Evolutionary conservation across 2,797 vertebrate genomes (phyloP).

Genomic region (Caiman crocodilus): DNA sequence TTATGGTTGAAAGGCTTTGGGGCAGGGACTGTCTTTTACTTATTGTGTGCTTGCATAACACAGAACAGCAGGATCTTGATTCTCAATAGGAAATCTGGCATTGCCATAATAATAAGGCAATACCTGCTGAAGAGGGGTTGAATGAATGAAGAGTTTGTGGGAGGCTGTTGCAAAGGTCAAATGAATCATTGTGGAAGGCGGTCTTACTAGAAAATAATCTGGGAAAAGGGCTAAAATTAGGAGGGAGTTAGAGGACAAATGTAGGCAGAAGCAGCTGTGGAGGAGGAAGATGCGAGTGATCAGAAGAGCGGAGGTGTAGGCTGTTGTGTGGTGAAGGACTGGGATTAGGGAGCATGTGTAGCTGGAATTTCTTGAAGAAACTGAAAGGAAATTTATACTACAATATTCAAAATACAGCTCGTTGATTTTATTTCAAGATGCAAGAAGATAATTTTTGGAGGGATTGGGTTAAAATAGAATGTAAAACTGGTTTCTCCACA

Average conservation of each 20-base stretch:
- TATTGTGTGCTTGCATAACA: neutral
- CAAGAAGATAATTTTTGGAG: neutral
- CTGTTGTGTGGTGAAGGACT: rapidly evolving
- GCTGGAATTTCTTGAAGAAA: neutral
- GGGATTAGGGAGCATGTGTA: neutral
- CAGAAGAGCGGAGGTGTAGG: neutral
- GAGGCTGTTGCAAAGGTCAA: neutral
- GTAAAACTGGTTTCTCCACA: neutral
- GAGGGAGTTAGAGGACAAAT: neutral
- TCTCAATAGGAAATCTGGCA: neutral
- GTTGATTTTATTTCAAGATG: neutral
- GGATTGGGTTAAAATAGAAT: neutral
- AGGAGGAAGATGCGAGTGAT: neutral
- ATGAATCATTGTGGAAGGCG: neutral
- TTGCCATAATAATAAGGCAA: rapidly evolving
- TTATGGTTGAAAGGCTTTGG: neutral
- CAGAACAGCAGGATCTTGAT: neutral
- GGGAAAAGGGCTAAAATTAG: neutral
- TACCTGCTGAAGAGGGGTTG: neutral
- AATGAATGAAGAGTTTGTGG: neutral
- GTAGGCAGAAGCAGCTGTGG: neutral
- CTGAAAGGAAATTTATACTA: neutral
- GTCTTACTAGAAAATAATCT: neutral
- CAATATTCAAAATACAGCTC: neutral
- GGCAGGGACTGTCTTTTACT: neutral